Conservation (phyloP, 2,113 vertebrate genomes). For the Alethe castanea region DNA sequence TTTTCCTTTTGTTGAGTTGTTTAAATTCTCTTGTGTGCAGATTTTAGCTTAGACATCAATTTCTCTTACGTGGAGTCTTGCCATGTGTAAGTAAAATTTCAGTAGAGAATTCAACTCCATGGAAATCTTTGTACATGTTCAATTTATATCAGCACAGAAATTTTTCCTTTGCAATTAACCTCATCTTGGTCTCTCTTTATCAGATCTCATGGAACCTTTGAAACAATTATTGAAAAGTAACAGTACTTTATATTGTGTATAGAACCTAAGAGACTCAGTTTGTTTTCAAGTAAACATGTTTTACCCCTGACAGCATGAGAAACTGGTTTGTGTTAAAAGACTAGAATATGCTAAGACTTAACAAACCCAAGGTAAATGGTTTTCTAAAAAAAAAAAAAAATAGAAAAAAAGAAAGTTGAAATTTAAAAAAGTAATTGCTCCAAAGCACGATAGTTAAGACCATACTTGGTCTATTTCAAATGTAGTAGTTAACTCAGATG, state of each 20-base stretch:
- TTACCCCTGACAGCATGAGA: neutral
- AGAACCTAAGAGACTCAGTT: neutral
- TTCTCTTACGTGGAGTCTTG: neutral
- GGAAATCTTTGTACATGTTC: neutral
- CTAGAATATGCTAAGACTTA: neutral
- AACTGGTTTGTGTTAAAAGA: neutral
- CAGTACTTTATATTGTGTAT: neutral
- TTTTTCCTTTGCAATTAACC: neutral
- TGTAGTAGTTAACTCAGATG: accelerated
- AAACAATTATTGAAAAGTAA: neutral
- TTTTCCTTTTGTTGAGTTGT: neutral
- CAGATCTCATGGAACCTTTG: neutral
- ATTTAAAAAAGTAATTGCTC: neutral
- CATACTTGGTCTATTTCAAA: neutral
- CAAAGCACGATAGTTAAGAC: neutral
- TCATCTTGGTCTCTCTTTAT: neutral
- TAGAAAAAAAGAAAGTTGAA: neutral
- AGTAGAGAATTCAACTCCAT: neutral
- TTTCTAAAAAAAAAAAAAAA: neutral
- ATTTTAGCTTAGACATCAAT: neutral
- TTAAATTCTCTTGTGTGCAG: neutral
- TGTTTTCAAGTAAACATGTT: neutral
- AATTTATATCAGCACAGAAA: neutral
- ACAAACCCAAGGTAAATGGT: neutral
- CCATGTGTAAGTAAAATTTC: neutral